Evolutionary conservation across 23 tunicate species (phyloP).

Genomic region (Oikopleura albicans): DNA sequence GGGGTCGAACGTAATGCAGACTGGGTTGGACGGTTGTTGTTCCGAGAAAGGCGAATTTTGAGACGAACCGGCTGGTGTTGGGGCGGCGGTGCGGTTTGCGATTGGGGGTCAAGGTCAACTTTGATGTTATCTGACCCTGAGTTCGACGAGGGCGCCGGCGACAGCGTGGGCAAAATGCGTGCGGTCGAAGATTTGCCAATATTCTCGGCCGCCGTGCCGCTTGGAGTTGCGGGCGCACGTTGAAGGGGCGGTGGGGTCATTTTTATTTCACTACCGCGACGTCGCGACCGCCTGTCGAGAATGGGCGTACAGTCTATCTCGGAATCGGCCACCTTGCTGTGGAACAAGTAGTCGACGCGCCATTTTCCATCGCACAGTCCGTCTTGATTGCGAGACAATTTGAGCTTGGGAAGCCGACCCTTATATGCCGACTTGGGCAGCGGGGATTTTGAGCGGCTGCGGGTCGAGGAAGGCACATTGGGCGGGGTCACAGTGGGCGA

Average conservation of each 20-base stretch:
- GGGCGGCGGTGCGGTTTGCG: not conserved
- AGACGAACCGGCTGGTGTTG: not conserved
- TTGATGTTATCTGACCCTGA: not conserved
- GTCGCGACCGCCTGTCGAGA: not conserved
- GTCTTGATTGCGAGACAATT: not conserved
- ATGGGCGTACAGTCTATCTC: constrained; percentile 8
- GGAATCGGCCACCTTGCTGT: not conserved
- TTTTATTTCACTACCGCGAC: not conserved
- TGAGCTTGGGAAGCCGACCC: not conserved
- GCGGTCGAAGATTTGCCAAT: not conserved
- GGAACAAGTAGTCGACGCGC: not conserved
- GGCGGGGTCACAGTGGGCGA: not conserved
- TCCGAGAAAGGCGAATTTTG: not conserved
- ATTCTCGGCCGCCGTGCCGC: not conserved
- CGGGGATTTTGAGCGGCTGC: not conserved
- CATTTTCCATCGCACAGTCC: not conserved
- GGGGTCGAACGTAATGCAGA: not conserved
- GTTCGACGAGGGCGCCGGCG: not conserved
- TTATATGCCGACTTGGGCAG: not conserved
- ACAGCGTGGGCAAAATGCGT: not conserved
- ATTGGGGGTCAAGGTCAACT: not conserved
- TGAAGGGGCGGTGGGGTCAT: constrained; percentile 9
- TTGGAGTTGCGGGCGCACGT: not conserved
- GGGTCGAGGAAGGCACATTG: not conserved
- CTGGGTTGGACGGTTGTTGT: not conserved